Evolutionary conservation across 2,888 invertebrate genomes (phyloP).

Genomic region (Tineola bisselliella): DNA sequence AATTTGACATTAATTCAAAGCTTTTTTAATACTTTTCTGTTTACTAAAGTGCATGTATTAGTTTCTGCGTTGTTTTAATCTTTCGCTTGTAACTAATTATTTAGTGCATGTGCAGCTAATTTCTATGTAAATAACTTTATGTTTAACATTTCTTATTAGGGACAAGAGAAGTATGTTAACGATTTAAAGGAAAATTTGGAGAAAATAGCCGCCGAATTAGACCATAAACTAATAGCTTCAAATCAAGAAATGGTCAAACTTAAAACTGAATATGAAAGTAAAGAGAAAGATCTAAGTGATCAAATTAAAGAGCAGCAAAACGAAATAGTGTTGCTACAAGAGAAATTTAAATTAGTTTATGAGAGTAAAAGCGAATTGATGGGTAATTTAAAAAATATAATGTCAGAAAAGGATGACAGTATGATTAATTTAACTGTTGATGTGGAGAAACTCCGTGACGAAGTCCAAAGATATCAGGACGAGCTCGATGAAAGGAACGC

Average conservation of each 20-base stretch:
- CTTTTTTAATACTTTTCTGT: too few species aligned
- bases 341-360: constrained; percentile 46
- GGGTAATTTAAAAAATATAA: constrained; percentile 32
- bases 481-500: constrained; percentile 41
- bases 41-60: background rate
- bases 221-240: background rate
- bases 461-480: constrained; percentile 35
- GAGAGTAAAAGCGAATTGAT: constrained; percentile 40
- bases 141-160: background rate
- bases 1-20: too few species aligned
- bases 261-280: constrained; percentile 50
- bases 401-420: constrained; percentile 41
- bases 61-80: background rate
- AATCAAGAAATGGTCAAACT: constrained; percentile 24
- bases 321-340: constrained; percentile 41
- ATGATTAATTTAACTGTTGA: constrained; percentile 45
- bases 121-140: background rate
- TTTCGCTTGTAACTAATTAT: too few species aligned
- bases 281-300: constrained; percentile 32
- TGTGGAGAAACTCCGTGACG: constrained; percentile 37
- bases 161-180: constrained; percentile 18
- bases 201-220: constrained; percentile 29
- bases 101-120: too few species aligned
- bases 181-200: constrained; percentile 38
- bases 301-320: constrained; percentile 45